A percentile compares a stretch with the other conserved stretches of the same genome.
Evolutionary conservation across 1,140 invertebrate genomes (phyloP).

Genomic region (Wiebesia pumilae): DNA sequence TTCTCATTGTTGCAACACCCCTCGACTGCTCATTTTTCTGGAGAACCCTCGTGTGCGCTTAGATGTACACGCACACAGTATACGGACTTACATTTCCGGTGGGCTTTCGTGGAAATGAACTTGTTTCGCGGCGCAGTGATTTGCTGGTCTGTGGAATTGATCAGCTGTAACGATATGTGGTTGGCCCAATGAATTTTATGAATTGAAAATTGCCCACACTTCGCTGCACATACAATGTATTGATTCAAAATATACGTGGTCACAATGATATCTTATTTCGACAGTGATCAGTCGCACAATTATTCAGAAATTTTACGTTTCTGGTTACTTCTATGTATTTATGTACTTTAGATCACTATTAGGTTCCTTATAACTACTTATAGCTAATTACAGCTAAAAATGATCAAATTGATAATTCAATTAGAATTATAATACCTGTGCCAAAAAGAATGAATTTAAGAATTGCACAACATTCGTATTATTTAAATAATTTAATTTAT

Average conservation of each 20-base stretch:
- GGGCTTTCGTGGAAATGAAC: conserved; percentile 34
- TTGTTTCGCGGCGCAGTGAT: conserved; percentile 28
- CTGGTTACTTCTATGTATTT: neutral
- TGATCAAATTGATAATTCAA: too few relatives aligned
- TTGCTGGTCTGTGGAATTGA: conserved; percentile 1
- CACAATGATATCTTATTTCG: neutral
- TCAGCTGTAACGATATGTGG: conserved; percentile 13
- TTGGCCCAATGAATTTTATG: conserved; percentile 8
- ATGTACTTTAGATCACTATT: too few relatives aligned
- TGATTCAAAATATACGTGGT: neutral
- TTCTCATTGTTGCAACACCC: conserved; percentile 14
- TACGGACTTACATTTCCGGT: conserved; percentile 11
- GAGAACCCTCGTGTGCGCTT: neutral
- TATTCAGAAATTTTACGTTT: neutral
- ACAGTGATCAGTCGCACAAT: neutral
- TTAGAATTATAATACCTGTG: too few relatives aligned
- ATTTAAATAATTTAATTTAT: too few relatives aligned
- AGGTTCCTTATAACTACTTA: too few relatives aligned
- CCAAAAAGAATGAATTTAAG: too few relatives aligned
- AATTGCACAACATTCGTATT: too few relatives aligned
- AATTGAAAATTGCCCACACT: conserved; percentile 18
- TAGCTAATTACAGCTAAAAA: too few relatives aligned
- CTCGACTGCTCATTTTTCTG: conserved; percentile 27
- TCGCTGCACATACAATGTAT: neutral
- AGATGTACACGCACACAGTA: neutral